Base-by-base conservation (phyloP, 2,113 vertebrate species). In the Tonatia bakeri region DNA sequence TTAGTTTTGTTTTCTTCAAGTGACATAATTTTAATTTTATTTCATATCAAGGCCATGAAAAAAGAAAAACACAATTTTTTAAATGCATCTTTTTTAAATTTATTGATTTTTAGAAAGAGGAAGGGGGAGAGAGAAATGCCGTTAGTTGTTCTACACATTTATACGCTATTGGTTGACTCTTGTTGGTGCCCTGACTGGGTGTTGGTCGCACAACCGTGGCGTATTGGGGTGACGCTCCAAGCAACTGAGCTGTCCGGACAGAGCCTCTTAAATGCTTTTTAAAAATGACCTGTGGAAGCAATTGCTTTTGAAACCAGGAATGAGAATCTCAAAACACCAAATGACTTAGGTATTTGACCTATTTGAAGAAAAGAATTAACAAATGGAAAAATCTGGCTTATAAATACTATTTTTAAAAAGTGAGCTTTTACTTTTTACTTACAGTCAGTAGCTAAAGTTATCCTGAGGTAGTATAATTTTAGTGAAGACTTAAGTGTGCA, bases 1-100 rank as follows among this genome's bases (percentile, higher is more conserved):
- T 99, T 98, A 98, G 96, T 86, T 97, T 93, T 87, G 5, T 83
- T 50, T 69, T 92, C 26, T 91, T 90, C 20, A 65, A 76, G 52
- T 75, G 80, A 64, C 6, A 31, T 22, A 4, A 22, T 92, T 93
- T 81, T 85, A 77, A n/a, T 90, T 94, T 96, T 73, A 69, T 90
- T 92, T 20, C 45, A 2, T 85, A 65, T 76, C 56, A 87, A 84
- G 33, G 6, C 31, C 38, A 19, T 76, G 38, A 56, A 38, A 52
- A 83, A 65, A 36, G 4, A 38, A 85, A 72, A 84, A 45, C 28
- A 31, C 16, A 45, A 17, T 33, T 76, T 76, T n/a, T 33, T 91
- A 61, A 90, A 54, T 95, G 24, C 4, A 61, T 31, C 31, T 64
- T 31, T 9, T 28, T 67, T 87, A 80, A 80, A 15, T 47, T 76